Base-by-base conservation (phyloP, 2,888 invertebrate genomes). In the Lacanobia wlatinum region DNA sequence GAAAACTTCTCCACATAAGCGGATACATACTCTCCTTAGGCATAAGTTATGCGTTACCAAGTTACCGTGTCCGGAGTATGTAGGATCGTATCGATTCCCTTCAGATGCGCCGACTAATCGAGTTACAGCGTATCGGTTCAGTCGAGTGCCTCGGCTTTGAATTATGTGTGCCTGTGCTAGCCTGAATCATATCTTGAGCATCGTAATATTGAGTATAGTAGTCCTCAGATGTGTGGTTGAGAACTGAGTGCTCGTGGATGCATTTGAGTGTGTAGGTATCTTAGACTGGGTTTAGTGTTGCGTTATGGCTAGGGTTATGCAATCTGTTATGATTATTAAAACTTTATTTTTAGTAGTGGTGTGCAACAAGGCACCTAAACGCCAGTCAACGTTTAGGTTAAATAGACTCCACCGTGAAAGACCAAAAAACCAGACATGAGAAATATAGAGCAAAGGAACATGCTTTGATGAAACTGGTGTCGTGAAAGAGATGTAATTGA, bases 21-120 rank as follows among this genome's bases (percentile, higher is more conserved):
- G 18, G 4, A 53, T 7, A 16, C 8, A 28, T 21, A 40, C 21
- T 46, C 23, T n/a, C 34, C 18, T 18, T 28, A 46, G n/a, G 28
- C 1, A 38, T 28, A 56, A 71, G 18, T 12, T n/a, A 61, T 64
- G 58, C 50, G 14, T 43, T 50, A 70, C 50, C 16, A 53, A 64
- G 68, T 58, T 70, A 50, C 63, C 65, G 52, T 66, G 61, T 58
- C n/a, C 12, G 10, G 78, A 67, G 58, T 70, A 77, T 56, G 48
- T 71, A 71, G 79, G 40, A 64, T 34, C 59, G 67, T 84, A 87
- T 87, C 84, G 87, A 87, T 85, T 79, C 73, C 78, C 78, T 82
- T 82, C 75, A 82, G 80, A 83, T 84, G 78, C 78, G 75, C 78
- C 66, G 68, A 79, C 84, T 88, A 88, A 88, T 88, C 87, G 82